A percentile compares a stretch with the other conserved stretches of the same genome.
These are phyloP conservation scores for Cotesia chilonis DNA, from an alignment of 1,140 invertebrate genomes.

Conservation along the genomic window DNA sequence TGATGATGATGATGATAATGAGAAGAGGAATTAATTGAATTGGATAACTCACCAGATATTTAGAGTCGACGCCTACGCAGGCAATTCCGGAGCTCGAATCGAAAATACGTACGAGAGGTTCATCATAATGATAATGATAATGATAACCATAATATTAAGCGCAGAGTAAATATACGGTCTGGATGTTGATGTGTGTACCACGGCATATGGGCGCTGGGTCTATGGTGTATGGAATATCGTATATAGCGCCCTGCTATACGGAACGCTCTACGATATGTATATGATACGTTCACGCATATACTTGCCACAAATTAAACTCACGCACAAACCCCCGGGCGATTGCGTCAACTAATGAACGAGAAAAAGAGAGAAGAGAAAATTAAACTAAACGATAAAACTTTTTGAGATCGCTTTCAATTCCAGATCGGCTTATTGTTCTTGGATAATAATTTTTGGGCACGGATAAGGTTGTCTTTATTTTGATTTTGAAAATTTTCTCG, in stretches of 20 bases:
- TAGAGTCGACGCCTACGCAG: too few species aligned
- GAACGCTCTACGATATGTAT: too few species aligned
- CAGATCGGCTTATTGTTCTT: slow-evolving; percentile 20
- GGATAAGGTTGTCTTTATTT: too few species aligned
- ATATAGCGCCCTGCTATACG: slow-evolving; percentile 40
- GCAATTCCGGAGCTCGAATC: too few species aligned
- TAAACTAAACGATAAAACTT: slow-evolving; percentile 53
- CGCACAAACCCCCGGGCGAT: slow-evolving; percentile 55
- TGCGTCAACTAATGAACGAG: slow-evolving; percentile 63
- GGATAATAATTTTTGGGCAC: slow-evolving; percentile 6
- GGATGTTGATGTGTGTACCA: background rate
- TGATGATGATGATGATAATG: too few species aligned
- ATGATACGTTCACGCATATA: slow-evolving; percentile 52
- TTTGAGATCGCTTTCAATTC: slow-evolving; percentile 26
- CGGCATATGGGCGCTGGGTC: background rate
- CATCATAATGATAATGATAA: slow-evolving; percentile 9
- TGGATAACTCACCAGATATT: too few species aligned
- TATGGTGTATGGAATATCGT: too few species aligned
- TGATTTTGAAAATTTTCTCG: too few species aligned
- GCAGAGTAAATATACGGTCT: too few species aligned
- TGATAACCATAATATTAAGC: too few species aligned
- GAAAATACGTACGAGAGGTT: background rate
- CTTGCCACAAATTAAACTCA: slow-evolving; percentile 64
- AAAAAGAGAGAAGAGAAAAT: slow-evolving; percentile 35
- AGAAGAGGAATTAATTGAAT: too few species aligned